phyloP scores from a whole-genome alignment of 1,140 invertebrate species.

The Melipona quadrifasciata region DNA sequence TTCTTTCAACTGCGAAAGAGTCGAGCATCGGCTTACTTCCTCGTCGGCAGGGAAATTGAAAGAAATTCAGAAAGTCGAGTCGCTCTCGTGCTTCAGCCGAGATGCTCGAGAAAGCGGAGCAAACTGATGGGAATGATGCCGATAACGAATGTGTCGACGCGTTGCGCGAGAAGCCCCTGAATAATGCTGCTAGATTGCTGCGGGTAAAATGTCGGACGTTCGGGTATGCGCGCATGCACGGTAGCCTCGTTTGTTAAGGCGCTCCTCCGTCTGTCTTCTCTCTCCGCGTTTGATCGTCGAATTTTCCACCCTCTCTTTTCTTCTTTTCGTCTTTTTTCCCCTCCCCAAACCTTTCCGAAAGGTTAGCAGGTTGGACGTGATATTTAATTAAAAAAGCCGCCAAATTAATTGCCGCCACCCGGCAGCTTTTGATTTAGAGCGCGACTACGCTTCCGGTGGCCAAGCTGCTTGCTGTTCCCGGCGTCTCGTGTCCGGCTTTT shows the following conservation, averaged over 20 bases:
- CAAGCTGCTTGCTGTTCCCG: neutral
- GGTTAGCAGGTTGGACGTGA: neutral
- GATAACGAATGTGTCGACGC: neutral
- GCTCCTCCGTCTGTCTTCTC: neutral
- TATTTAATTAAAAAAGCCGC: conserved; percentile 36
- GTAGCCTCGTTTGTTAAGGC: neutral
- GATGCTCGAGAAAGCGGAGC: no score
- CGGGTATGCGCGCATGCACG: neutral
- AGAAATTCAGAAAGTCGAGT: no score
- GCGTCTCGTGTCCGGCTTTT: neutral
- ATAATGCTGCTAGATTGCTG: neutral
- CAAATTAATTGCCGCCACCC: conserved; percentile 23
- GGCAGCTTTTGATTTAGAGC: neutral
- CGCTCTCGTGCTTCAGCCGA: no score
- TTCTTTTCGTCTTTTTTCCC: neutral
- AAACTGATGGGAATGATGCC: no score
- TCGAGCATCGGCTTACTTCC: no score
- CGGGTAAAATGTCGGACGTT: conserved; percentile 30
- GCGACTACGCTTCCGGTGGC: neutral
- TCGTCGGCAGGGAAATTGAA: no score
- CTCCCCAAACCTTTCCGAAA: neutral
- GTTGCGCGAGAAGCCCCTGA: neutral
- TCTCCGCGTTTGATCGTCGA: neutral
- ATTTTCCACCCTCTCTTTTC: neutral
- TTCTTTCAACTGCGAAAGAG: no score